phyloP scores from a whole-genome alignment of 1,140 invertebrate species.

The Drosophila subpulchrella region DNA sequence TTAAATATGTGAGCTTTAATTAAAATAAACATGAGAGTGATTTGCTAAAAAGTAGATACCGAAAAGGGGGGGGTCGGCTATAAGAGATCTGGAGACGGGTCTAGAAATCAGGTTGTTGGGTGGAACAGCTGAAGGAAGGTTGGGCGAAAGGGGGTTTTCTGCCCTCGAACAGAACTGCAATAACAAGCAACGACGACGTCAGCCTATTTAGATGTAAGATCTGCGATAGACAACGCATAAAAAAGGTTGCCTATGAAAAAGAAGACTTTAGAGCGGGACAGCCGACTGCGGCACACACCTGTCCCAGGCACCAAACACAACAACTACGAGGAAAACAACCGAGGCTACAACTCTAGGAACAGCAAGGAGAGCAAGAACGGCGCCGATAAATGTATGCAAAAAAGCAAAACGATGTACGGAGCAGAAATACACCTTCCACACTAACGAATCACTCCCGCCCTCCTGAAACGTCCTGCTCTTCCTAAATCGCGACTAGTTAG shows the following conservation, averaged over 20 bases:
- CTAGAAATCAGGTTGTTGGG: slow-evolving; percentile 29
- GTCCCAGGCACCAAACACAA: slow-evolving; percentile 33
- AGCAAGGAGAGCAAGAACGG: slow-evolving; percentile 31
- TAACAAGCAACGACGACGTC: slow-evolving; percentile 46
- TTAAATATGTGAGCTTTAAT: slow-evolving; percentile 64
- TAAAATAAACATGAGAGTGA: slow-evolving; percentile 77
- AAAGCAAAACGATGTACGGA: slow-evolving; percentile 31
- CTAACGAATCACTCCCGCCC: slow-evolving; percentile 11
- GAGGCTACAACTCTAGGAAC: slow-evolving; percentile 2
- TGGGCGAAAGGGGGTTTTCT: background rate
- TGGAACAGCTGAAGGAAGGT: background rate
- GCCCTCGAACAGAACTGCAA: slow-evolving; percentile 52
- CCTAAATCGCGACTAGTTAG: slow-evolving; percentile 11
- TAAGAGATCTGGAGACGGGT: slow-evolving; percentile 23
- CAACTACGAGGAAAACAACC: slow-evolving; percentile 18
- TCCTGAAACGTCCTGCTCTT: slow-evolving; percentile 3
- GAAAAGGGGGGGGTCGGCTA: background rate
- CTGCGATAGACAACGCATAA: slow-evolving; percentile 69
- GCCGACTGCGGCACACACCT: slow-evolving; percentile 56
- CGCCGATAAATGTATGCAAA: slow-evolving; percentile 59
- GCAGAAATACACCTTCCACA: slow-evolving; percentile 16
- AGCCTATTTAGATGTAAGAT: slow-evolving; percentile 77
- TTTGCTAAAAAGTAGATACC: slow-evolving; percentile 44
- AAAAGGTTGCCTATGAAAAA: slow-evolving; percentile 18
- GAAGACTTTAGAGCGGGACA: slow-evolving; percentile 8